Evolutionary conservation across 2,113 vertebrate genomes (phyloP).

Genomic region (Platysteira castanea): DNA sequence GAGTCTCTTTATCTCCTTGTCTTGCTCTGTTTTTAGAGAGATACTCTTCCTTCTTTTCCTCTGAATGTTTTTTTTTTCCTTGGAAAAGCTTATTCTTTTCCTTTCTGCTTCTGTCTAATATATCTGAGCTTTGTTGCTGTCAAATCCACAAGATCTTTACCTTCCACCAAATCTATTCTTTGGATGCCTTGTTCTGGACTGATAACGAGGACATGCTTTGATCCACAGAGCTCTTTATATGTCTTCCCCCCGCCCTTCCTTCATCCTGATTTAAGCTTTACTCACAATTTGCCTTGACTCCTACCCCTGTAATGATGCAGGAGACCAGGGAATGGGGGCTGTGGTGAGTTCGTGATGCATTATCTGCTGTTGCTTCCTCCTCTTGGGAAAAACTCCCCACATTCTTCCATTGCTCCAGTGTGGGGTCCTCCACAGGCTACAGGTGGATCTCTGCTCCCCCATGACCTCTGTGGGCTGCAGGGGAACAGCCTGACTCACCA

Average conservation of each 20-base stretch:
- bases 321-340: background rate
- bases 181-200: background rate
- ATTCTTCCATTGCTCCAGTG: background rate
- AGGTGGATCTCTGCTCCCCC: background rate
- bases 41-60: background rate
- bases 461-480: background rate
- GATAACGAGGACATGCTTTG: background rate
- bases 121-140: background rate
- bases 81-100: background rate
- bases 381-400: background rate
- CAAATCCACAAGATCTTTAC: background rate
- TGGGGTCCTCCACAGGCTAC: background rate
- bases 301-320: background rate
- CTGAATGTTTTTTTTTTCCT: background rate
- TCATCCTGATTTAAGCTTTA: background rate
- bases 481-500: background rate
- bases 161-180: background rate
- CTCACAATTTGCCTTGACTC: background rate
- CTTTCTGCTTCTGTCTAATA: background rate
- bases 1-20: background rate
- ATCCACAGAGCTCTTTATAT: background rate
- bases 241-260: background rate
- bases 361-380: background rate
- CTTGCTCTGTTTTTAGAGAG: background rate
- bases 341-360: background rate